Evolutionary conservation across 2,888 invertebrate genomes (phyloP), one percentile per base, ranked within the genome.

Genomic region (Lithophane socia): DNA sequence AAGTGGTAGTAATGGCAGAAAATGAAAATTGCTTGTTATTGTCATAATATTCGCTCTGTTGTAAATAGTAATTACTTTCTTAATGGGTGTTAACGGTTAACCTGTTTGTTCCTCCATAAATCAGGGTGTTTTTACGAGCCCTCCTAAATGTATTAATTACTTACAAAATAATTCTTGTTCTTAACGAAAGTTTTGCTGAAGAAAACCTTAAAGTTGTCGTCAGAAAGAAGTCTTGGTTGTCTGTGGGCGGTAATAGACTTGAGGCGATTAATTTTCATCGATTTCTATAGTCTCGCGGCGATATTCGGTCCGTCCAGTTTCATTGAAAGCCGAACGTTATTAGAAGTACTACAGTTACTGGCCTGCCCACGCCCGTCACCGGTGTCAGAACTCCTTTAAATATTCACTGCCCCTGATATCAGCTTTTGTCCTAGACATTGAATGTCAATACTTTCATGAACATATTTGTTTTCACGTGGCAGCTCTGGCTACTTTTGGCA

Each of bases 11-110:
- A 82, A 86, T 71, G 56, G 56, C 37, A 61, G 73, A 77, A 82
- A 86, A 74, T 72, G 76, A 73, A 86, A 83, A 66, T 75, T 72
- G 56, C 71, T 83, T 68, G 54, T 78, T 75, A 61, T 78, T 70
- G 74, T 75, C 47, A 82, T 82, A 81, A 82, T 85, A 72, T 74
- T 72, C 78, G 47, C 61, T 58, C 68, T 64, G 65, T 75, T 83
- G 79, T 83, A 70, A 83, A 77, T 78, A 83, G 74, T 86, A 86
- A 83, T 83, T 78, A 60, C 71, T 77, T 86, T 77, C 73, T 69
- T 83, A 83, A 83, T 77, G 69, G 83, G 65, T 63, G 85, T 72
- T 82, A 84, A 79, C 66, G 52, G 82, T 70, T 81, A 81, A 81
- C 60, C 73, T 73, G 61, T 74, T 83, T 77, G 73, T 68, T 68